These are phyloP conservation scores for Drosophila ambigua DNA, from an alignment of 1,140 invertebrate species.

Conservation along the genomic window DNA sequence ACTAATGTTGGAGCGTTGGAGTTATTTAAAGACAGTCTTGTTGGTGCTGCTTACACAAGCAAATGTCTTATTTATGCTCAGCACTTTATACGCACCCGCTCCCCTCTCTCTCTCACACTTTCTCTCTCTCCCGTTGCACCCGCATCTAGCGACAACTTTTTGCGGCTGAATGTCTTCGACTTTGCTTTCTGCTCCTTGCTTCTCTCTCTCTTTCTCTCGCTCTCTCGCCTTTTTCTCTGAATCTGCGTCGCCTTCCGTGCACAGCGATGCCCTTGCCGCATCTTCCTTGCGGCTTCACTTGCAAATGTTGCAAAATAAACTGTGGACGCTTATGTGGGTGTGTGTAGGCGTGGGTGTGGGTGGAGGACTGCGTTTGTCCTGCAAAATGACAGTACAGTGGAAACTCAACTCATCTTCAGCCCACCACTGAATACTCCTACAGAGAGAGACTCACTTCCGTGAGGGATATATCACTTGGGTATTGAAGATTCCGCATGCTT, in stretches of 20 bases:
- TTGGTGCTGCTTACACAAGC: constrained; percentile 69
- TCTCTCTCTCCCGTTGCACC: no score
- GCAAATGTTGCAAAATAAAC: constrained; percentile 53
- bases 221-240: not conserved
- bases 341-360: no score
- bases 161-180: constrained; percentile 55
- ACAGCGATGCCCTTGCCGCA: constrained; percentile 21
- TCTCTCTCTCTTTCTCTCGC: not conserved
- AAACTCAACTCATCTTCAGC: not conserved
- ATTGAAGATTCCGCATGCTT: not conserved
- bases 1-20: constrained; percentile 32
- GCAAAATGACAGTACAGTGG: constrained; percentile 5
- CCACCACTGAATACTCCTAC: no score
- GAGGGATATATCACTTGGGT: not conserved
- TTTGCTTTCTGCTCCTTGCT: constrained; percentile 51
- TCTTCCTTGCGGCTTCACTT: constrained; percentile 48
- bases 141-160: constrained; percentile 50
- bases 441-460: not conserved
- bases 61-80: constrained; percentile 82
- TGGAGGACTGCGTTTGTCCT: no score
- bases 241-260: not conserved
- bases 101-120: constrained; percentile 14
- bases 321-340: not conserved
- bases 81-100: constrained; percentile 60
- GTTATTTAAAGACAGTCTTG: constrained; percentile 69